Conservation (phyloP, 1,140 invertebrate species). For the Leptopilina clavipes region DNA sequence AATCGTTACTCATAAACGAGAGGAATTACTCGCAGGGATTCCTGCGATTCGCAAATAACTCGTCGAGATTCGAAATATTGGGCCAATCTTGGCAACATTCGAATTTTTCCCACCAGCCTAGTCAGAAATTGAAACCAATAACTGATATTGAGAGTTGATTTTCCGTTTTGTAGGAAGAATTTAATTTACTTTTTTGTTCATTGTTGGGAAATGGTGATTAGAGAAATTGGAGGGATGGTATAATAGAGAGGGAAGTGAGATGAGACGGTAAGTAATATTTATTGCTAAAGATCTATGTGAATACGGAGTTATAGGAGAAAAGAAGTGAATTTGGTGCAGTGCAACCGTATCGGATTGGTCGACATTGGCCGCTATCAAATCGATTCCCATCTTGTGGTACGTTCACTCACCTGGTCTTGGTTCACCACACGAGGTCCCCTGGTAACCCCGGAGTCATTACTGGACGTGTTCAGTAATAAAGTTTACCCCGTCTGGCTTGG, state of each 20-base stretch:
- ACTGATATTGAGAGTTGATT: too few species aligned
- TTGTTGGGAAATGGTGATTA: conserved; percentile 41
- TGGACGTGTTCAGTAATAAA: conserved; percentile 50
- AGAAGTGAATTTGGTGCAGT: conserved; percentile 50
- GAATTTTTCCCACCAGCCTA: too few species aligned
- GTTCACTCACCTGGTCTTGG: conserved; percentile 57
- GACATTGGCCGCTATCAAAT: conserved; percentile 56
- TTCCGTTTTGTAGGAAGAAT: background rate
- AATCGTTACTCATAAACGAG: too few species aligned
- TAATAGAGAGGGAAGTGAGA: conserved; percentile 34
- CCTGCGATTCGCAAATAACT: too few species aligned
- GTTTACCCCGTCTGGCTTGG: conserved; percentile 46
- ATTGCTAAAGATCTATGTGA: conserved; percentile 46
- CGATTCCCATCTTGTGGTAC: conserved; percentile 58
- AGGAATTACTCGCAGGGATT: too few species aligned
- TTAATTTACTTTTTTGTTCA: background rate
- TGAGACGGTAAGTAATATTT: conserved; percentile 48
- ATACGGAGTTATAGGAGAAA: conserved; percentile 35
- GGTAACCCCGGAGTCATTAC: conserved; percentile 52
- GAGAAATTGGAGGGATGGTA: conserved; percentile 1
- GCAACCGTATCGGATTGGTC: conserved; percentile 44
- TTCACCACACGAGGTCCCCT: conserved; percentile 54
- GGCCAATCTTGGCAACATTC: too few species aligned
- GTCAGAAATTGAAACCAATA: too few species aligned
- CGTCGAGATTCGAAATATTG: too few species aligned